A percentile compares a stretch with the other conserved stretches of the same genome.
These are phyloP conservation scores for Gallirallus australis DNA, from an alignment of 2,797 vertebrate genomes.

Conservation along the genomic window DNA sequence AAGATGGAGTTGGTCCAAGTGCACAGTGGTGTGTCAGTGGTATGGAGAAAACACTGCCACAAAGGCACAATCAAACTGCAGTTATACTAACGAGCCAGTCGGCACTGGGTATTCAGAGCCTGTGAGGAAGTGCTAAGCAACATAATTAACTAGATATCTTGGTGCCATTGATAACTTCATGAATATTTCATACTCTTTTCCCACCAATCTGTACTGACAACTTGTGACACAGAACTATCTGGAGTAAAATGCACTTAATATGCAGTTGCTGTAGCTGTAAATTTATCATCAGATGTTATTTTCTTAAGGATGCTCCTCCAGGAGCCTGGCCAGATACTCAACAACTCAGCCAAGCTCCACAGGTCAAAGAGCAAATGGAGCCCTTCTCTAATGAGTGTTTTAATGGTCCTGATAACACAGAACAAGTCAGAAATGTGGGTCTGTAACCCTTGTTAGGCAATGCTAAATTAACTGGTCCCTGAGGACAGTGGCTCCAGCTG, in stretches of 20 bases:
- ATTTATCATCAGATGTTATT: slow-evolving; percentile 8
- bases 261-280: slow-evolving; percentile 18
- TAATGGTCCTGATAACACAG: neutral
- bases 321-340: slow-evolving; percentile 7
- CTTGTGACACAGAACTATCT: slow-evolving; percentile 11
- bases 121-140: slow-evolving; percentile 21
- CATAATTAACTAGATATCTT: slow-evolving; percentile 54
- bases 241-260: slow-evolving; percentile 36
- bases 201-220: slow-evolving; percentile 28
- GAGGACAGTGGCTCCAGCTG: neutral
- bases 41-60: neutral
- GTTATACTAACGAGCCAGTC: slow-evolving; percentile 15
- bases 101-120: neutral
- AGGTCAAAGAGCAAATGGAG: neutral
- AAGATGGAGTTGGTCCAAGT: slow-evolving; percentile 60
- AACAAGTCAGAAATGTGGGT: neutral
- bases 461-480: neutral
- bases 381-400: slow-evolving; percentile 40
- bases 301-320: slow-evolving; percentile 23
- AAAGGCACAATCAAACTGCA: slow-evolving; percentile 1
- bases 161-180: slow-evolving; percentile 58
- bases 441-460: neutral
- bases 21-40: neutral
- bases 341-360: neutral
- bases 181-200: slow-evolving; percentile 60